These are phyloP conservation scores for Orchesellides sinensis DNA, from an alignment of 2,888 invertebrate species.

Conservation along the genomic window DNA sequence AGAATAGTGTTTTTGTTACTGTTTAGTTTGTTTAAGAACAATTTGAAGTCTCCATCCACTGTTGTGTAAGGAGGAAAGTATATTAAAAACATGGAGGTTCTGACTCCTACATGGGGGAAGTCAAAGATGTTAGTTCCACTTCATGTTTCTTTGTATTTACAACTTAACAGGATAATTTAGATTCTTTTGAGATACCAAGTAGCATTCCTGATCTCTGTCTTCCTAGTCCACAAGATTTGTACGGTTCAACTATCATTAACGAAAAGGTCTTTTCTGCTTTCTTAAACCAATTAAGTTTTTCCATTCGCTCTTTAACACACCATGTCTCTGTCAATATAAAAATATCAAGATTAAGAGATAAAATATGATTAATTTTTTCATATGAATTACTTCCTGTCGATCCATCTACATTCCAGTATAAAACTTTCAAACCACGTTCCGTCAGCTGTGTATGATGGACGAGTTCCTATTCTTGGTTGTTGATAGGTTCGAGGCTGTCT, in stretches of 20 bases:
- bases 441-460: not conserved
- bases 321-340: not conserved
- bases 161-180: not conserved
- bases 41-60: not conserved
- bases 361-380: not conserved
- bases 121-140: not conserved
- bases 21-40: not conserved
- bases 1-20: not conserved
- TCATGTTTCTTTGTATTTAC: not conserved
- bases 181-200: not conserved
- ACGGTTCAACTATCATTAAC: not conserved
- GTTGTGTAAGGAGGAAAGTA: not conserved
- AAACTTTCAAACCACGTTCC: not conserved
- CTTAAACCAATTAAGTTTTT: not conserved
- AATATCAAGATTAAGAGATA: not conserved
- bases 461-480: too few species aligned
- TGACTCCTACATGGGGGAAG: not conserved
- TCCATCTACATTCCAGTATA: not conserved
- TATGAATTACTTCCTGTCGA: not conserved
- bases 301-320: not conserved
- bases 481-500: too few species aligned
- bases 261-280: not conserved
- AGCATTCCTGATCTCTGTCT: not conserved
- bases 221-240: not conserved
- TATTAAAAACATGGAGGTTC: not conserved